Base-by-base conservation (phyloP, 1,140 invertebrate genomes). In the Phocides pigmalion region DNA sequence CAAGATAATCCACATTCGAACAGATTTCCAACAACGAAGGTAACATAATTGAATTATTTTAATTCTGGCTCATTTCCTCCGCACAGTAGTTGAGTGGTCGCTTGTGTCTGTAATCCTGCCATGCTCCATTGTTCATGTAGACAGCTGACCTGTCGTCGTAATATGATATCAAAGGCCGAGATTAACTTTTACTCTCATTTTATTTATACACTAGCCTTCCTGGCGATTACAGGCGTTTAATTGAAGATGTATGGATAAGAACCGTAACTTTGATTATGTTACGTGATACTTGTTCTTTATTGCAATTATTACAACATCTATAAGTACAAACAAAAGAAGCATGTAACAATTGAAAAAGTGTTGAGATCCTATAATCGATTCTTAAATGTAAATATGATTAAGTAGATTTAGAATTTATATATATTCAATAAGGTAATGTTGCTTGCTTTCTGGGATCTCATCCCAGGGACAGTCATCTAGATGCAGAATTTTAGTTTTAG, bases 131-230 rank as follows among this genome's bases (percentile, higher is more conserved):
- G 53, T 42, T 56, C 53, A 56, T 56, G 42, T 56, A 25, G 53
- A 42, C 53, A 56, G 53, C 20, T 51, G 37, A 56, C 37, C 53
- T 56, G 53, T 41, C 53, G 14, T 56, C 53, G 53, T 42, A 56
- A 56, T 39, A 20, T 12, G 53, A 56, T 42, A 56, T 17, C n/a
- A 42, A 9, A 56, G 37, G 37, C 37, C 37, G 15, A 28, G 37
- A 56, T 41, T 42, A 41, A 56, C 53, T 56, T 42, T 56, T 56
- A 56, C 53, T 56, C 53, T 56, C 53, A 8, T 42, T 42, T 37
- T 35, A 51, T 51, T 50, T 50, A 51, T 37, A 15, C 47, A 17
- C 47, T 35, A 50, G 47, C 25, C 44, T 47, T 50, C 47, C 47
- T 50, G 17, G 15, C 14, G 25, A 51, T 51, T 51, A 35, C 49